Base-by-base conservation (phyloP, 1,140 invertebrate genomes). In the Littorina saxatilis region DNA sequence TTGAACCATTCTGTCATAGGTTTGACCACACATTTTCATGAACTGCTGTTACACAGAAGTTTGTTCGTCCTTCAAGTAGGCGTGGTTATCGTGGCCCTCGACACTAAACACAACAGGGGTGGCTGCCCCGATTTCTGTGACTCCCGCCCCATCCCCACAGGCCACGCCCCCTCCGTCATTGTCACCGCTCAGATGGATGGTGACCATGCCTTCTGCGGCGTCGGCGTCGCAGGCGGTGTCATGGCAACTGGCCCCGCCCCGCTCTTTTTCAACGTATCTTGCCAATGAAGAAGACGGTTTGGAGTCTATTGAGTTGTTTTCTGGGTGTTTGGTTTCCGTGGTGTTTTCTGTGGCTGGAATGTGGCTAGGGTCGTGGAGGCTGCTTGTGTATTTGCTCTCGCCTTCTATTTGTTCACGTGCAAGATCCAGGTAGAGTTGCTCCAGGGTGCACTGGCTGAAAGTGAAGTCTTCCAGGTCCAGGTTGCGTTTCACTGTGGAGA, bases 391-490 rank as follows among this genome's bases (percentile, higher is more conserved):
- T 23, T 39, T 76, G 74, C 74, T 78, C 23, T 78, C 55, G 9
- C 76, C 76, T 66, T 78, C 76, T 5, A n/a, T 61, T 47, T 78
- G 76, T 17, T 63, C 29, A 23, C 76, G 55, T 13, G 76, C 55
- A 23, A 43, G 52, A 35, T 66, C 55, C 55, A 78, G 76, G 55
- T 40, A 78, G 15, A 78, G 20, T 58, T 78, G 76, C 17, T 78
- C 76, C n/a, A 66, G 23, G 17, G 32, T 58, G 17, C 55, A 27
- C 58, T 78, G 55, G 20, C 76, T 78, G 55, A 78, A 78, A 0
- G 50, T 78, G 76, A 58, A 78, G 55, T 78, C 58, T 39, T 66
- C 55, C 35, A 78, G 76, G 20, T 63, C 76, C 15, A 78, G 55
- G 55, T 78, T 78, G 23, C 76, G 76, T 43, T 78, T 78, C 37